These are phyloP conservation scores for Ceryle rudis DNA, from an alignment of 2,797 vertebrate species.

Conservation along the genomic window DNA sequence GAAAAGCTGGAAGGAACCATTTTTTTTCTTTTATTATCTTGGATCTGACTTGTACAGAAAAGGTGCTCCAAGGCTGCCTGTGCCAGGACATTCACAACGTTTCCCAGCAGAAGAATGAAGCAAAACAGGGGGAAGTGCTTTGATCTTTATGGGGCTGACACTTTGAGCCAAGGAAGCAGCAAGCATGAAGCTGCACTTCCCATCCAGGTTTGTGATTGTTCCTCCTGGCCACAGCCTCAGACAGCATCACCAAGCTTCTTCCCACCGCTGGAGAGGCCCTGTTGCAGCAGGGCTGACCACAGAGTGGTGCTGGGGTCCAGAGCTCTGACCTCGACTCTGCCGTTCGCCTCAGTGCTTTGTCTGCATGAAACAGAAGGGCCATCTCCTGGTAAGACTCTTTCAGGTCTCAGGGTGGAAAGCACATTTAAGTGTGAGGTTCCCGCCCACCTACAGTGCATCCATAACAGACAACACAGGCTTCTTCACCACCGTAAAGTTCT, in stretches of 20 bases:
- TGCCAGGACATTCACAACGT: not conserved
- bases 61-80: not conserved
- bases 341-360: not conserved
- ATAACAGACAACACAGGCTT: not conserved
- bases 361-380: not conserved
- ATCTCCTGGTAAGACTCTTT: not conserved
- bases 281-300: not conserved
- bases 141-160: not conserved
- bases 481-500: not conserved
- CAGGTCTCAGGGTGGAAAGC: not conserved
- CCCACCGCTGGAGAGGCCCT: accelerated
- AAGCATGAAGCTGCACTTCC: not conserved
- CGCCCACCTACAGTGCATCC: accelerated
- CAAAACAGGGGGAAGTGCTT: slow-evolving; percentile 29
- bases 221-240: not conserved
- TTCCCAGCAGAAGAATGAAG: slow-evolving; percentile 44
- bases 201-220: not conserved
- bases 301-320: not conserved
- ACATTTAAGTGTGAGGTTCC: not conserved
- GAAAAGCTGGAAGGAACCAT: not conserved
- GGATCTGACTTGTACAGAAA: not conserved
- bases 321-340: not conserved
- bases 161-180: not conserved
- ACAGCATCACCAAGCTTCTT: not conserved
- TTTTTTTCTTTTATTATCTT: slow-evolving; percentile 12